phyloP scores from a whole-genome alignment of 2,888 invertebrate genomes.

The Bombylius major region DNA sequence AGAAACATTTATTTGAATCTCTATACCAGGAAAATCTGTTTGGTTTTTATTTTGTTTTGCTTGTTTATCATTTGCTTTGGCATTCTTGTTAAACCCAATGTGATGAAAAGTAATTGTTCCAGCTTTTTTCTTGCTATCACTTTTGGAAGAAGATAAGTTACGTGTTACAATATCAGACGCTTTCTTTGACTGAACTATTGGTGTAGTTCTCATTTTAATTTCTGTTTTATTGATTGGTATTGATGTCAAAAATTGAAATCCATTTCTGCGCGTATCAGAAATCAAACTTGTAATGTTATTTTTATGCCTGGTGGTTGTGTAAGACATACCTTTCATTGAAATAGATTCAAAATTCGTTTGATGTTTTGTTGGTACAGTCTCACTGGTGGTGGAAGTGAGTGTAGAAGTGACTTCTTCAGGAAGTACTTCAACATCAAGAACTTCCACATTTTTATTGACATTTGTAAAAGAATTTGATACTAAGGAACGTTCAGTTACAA shows the following conservation, averaged over 20 bases:
- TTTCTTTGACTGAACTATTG: not conserved
- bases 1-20: constrained; percentile 34
- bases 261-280: too few relatives aligned
- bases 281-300: too few relatives aligned
- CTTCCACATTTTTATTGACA: not conserved
- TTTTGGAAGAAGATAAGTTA: too few relatives aligned
- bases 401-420: not conserved
- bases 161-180: too few relatives aligned
- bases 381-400: not conserved
- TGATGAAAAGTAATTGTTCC: not conserved
- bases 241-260: too few relatives aligned
- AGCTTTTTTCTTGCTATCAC: not conserved
- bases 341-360: not conserved
- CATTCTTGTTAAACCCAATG: too few relatives aligned
- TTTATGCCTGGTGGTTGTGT: too few relatives aligned
- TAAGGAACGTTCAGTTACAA: not conserved
- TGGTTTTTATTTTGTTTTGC: constrained; percentile 4
- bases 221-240: not conserved
- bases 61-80: not conserved
- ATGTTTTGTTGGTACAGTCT: not conserved
- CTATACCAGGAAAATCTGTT: constrained; percentile 32
- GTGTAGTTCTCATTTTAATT: not conserved
- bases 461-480: not conserved
- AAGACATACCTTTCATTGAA: not conserved
- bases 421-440: not conserved